Base-by-base conservation (phyloP, 1,140 invertebrate genomes). In the Conus ventricosus region DNA sequence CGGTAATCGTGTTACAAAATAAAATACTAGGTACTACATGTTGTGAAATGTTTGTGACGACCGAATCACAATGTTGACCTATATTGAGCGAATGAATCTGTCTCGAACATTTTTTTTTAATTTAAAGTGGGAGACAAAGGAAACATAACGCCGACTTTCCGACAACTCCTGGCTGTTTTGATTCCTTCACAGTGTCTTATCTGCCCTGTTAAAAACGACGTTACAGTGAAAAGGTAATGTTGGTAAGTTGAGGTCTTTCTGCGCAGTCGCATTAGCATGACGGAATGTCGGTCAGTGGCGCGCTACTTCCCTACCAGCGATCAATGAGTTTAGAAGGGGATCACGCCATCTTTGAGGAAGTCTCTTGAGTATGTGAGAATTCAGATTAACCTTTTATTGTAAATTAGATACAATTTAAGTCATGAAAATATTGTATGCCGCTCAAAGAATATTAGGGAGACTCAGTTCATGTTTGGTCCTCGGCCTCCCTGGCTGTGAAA, bases 231-330 rank as follows among this genome's bases (percentile, higher is more conserved):
- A 51, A 51, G 57, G 57, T 53, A 57, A 57, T 11, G 54, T 6
- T 25, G 15, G 53, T 23, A 57, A 51, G 54, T 57, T 23, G 20
- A 84, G 8, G 8, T n/a, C 55, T 27, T 25, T 27, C 89, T 88
- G 89, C 89, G 89, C 89, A 90, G 89, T 71, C 89, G 89, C 89
- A 90, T 75, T 86, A 51, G 25, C 23, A 78, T 39, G 51, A 17
- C 57, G 88, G 57, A 85, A 71, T 60, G 84, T 83, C 55, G 85
- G 75, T 76, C 63, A 84, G 7, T 8, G 81, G 63, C 57, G 53
- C 71, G 53, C 85, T 84, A 81, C 78, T 87, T 87, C 76, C 51
- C 84, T 60, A 86, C 84, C 20, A 86, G 84, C 51, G 80, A 81
- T 81, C 80, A 81, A 81, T 81, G 80, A 81, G 51, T 81, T 81